These are phyloP conservation scores for Pteromalus puparum DNA, from an alignment of 1,140 invertebrate genomes.

Conservation along the genomic window DNA sequence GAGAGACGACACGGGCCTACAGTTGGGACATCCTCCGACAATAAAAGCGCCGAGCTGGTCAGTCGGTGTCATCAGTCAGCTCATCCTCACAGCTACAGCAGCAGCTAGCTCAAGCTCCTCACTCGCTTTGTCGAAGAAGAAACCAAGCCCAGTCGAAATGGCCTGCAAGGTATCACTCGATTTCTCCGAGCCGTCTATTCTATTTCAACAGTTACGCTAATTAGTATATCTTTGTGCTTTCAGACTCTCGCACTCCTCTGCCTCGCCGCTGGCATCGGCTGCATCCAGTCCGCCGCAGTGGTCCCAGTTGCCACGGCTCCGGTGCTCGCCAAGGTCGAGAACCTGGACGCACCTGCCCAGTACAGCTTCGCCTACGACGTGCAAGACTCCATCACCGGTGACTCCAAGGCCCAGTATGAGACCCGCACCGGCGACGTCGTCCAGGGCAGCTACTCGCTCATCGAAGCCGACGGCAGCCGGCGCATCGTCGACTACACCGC, in stretches of 20 bases:
- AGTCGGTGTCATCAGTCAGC: constrained; percentile 63
- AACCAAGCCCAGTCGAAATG: constrained; percentile 61
- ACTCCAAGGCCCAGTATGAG: constrained; percentile 75
- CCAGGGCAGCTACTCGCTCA: constrained; percentile 74
- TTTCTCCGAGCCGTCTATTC: not conserved
- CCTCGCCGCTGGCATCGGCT: constrained; percentile 43
- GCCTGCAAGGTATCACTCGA: constrained; percentile 63
- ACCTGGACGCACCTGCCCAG: constrained; percentile 66
- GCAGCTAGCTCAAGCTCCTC: constrained; percentile 33
- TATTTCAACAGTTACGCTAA: not conserved
- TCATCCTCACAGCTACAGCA: constrained; percentile 58
- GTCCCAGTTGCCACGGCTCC: constrained; percentile 58
- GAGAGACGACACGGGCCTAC: not conserved
- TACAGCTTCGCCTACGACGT: constrained; percentile 75
- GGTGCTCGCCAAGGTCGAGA: constrained; percentile 62
- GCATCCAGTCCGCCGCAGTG: constrained; percentile 54
- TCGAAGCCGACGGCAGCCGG: constrained; percentile 77
- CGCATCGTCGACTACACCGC: constrained; percentile 79
- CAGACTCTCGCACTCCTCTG: constrained; percentile 53
- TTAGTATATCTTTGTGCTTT: not conserved
- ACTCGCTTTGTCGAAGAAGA: not conserved
- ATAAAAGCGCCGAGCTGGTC: constrained; percentile 59
- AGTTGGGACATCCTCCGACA: constrained; percentile 58
- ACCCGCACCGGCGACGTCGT: constrained; percentile 75
- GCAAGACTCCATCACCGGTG: constrained; percentile 74